Evolutionary conservation across 2,113 vertebrate genomes (phyloP).

Genomic region (Rhizomys pruinosus): DNA sequence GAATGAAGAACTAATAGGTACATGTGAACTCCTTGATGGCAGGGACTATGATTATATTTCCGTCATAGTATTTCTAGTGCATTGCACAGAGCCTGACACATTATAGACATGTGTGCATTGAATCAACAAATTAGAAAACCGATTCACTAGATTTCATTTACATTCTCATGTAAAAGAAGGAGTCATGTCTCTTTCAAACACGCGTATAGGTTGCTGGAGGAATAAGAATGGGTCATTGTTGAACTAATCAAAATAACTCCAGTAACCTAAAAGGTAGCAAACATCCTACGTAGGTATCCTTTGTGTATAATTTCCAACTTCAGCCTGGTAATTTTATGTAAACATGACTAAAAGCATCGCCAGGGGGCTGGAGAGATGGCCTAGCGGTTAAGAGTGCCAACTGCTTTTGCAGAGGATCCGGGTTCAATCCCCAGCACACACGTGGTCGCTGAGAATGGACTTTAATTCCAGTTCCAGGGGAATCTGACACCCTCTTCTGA

Average conservation of each 20-base stretch:
- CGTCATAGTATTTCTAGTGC: conserved; percentile 24
- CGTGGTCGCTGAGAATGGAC: no score
- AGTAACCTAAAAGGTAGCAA: conserved; percentile 27
- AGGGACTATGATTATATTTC: neutral
- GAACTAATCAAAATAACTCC: conserved; percentile 20
- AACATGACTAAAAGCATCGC: conserved; percentile 41
- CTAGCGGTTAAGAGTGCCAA: no score
- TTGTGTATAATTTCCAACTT: conserved; percentile 50
- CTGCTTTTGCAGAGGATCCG: no score
- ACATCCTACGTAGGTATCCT: neutral
- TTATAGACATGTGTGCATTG: neutral
- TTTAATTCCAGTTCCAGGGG: no score
- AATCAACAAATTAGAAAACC: conserved; percentile 52
- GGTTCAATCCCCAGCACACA: no score
- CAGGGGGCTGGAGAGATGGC: no score
- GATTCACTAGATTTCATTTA: neutral
- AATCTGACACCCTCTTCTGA: no score
- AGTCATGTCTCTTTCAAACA: conserved; percentile 52
- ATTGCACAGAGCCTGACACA: conserved; percentile 23
- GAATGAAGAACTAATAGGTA: conserved; percentile 34
- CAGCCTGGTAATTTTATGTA: conserved; percentile 1
- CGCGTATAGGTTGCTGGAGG: neutral
- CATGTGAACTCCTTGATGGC: neutral
- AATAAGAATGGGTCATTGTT: neutral
- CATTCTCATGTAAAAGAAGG: neutral